Conservation (phyloP, 2,113 vertebrate genomes). For the Sinocyclocheilus grahami region DNA sequence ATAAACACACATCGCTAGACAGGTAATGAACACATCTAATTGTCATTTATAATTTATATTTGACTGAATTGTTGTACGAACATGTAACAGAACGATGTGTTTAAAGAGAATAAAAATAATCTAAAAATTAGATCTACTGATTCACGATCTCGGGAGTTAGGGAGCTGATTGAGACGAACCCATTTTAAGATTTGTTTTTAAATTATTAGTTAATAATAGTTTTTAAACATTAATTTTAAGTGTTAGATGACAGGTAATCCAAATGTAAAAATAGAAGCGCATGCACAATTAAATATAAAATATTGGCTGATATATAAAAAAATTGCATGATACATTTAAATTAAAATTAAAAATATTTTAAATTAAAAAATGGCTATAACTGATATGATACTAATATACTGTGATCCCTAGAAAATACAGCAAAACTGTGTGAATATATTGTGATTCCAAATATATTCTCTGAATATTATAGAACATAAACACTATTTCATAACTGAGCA, state of each 20-base stretch:
- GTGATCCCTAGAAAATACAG: neutral
- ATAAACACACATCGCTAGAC: too few relatives aligned
- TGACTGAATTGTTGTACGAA: too few relatives aligned
- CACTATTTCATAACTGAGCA: neutral
- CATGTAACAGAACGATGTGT: too few relatives aligned
- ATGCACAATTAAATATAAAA: too few relatives aligned
- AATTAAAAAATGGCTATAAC: neutral
- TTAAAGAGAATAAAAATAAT: too few relatives aligned
- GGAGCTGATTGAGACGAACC: too few relatives aligned
- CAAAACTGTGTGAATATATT: neutral
- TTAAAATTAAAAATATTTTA: neutral
- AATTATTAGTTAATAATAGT: neutral
- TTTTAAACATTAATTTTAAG: neutral
- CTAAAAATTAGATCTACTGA: too few relatives aligned
- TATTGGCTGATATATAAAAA: neutral
- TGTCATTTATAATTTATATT: too few relatives aligned
- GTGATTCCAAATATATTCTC: neutral
- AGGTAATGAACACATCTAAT: too few relatives aligned
- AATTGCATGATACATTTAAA: neutral
- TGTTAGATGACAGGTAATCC: neutral
- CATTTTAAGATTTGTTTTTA: neutral
- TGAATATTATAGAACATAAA: neutral
- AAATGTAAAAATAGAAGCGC: neutral
- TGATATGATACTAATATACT: neutral
- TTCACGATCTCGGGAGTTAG: too few relatives aligned